Evolutionary conservation across 53 echinoderm and acorn worm species (phyloP).

Genomic region (Antedon mediterranea): DNA sequence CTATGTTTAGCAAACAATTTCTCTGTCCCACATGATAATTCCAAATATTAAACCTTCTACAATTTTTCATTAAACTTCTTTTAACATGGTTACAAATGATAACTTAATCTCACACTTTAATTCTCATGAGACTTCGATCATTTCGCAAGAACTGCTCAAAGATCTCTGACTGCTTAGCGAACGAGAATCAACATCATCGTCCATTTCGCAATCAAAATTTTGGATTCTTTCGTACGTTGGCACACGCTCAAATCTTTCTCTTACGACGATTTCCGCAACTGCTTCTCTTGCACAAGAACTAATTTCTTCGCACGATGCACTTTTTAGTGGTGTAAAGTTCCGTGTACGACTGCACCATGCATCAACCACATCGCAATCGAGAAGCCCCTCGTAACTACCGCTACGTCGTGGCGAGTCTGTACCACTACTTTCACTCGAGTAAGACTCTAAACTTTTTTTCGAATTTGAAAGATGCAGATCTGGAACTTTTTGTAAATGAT

Average conservation of each 20-base stretch:
- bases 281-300: conserved; percentile 88
- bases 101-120: background rate
- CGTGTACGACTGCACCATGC: conserved; percentile 25
- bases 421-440: background rate
- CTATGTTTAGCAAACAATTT: background rate
- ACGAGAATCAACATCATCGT: conserved; percentile 77
- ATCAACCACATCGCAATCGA: conserved; percentile 27
- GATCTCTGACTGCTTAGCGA: conserved; percentile 90
- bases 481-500: background rate
- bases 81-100: too few species aligned
- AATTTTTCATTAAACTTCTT: too few species aligned
- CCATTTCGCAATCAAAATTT: conserved; percentile 17
- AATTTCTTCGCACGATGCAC: conserved; percentile 93
- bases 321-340: conserved; percentile 35
- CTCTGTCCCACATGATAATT: background rate
- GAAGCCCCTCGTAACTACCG: conserved; percentile 3
- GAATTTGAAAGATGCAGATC: background rate
- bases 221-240: background rate
- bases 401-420: background rate
- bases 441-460: background rate
- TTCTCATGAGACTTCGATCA: conserved; percentile 96
- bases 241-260: conserved; percentile 43
- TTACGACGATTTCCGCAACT: conserved; percentile 77
- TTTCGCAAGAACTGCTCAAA: conserved; percentile 91
- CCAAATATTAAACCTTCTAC: too few species aligned